Evolutionary conservation across 2,888 invertebrate genomes (phyloP).

Genomic region (Antheraea assamensis): DNA sequence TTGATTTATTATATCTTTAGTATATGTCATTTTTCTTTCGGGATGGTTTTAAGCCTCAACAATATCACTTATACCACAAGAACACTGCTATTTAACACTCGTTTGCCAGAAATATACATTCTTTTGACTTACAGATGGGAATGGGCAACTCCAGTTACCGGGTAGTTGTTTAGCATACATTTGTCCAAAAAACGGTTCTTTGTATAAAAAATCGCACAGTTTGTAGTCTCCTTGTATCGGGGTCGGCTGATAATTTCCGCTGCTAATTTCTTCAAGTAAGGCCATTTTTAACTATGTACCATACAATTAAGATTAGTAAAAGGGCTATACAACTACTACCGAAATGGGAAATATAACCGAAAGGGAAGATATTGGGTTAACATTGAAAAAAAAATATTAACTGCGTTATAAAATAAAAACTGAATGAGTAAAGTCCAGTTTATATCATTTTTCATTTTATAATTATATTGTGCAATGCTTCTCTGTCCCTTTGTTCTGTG

Average conservation of each 20-base stretch:
- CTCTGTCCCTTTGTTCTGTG: too few species aligned
- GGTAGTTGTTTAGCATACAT: constrained; percentile 36
- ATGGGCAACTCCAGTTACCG: constrained; percentile 34
- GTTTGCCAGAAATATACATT: not conserved
- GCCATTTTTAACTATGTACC: constrained; percentile 30
- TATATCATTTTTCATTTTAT: too few species aligned
- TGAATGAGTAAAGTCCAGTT: too few species aligned
- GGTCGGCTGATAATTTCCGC: constrained; percentile 35
- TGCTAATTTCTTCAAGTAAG: constrained; percentile 30
- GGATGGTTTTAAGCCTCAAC: too few species aligned
- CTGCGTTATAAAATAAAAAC: too few species aligned
- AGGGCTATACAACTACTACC: not conserved
- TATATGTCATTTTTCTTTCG: too few species aligned
- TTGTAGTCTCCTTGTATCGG: constrained; percentile 31
- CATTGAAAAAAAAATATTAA: too few species aligned
- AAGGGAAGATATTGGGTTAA: too few species aligned
- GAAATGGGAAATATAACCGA: not conserved
- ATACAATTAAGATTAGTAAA: not conserved
- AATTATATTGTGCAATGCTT: too few species aligned
- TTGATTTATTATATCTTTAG: too few species aligned
- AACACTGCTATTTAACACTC: not conserved
- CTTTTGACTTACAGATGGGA: constrained; percentile 29
- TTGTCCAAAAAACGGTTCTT: constrained; percentile 35
- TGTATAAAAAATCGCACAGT: constrained; percentile 35
- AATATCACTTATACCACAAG: too few species aligned